These are phyloP conservation scores for Psilopogon haemacephalus DNA, from an alignment of 2,113 vertebrate genomes.

Conservation along the genomic window DNA sequence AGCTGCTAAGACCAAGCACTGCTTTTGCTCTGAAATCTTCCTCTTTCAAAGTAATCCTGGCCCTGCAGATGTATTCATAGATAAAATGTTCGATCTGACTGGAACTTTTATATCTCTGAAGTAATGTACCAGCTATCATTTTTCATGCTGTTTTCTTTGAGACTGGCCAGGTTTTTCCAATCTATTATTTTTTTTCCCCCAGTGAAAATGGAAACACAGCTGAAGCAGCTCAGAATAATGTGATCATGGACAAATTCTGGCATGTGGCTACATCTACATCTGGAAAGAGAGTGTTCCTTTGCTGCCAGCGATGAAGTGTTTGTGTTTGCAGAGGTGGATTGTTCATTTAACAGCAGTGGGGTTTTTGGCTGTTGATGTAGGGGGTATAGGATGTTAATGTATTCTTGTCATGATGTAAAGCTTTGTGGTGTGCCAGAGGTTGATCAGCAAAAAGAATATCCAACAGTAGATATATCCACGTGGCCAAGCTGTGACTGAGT, in stretches of 20 bases:
- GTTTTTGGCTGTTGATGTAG: not conserved
- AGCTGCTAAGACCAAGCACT: not conserved
- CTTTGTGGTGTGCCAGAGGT: not conserved
- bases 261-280: not conserved
- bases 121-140: not conserved
- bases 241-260: not conserved
- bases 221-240: not conserved
- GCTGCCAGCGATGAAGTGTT: not conserved
- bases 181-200: not conserved
- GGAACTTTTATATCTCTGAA: not conserved
- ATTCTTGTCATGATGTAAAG: not conserved
- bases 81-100: not conserved
- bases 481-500: too few relatives aligned
- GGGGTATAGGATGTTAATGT: not conserved
- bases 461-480: not conserved
- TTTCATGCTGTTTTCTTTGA: not conserved
- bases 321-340: not conserved
- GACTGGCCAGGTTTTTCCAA: not conserved
- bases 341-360: not conserved
- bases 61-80: slow-evolving; percentile 20
- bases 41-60: slow-evolving; percentile 8
- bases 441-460: not conserved
- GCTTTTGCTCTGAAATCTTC: slow-evolving; percentile 9
- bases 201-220: not conserved
- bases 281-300: not conserved